Evolutionary conservation across 2,113 vertebrate genomes (phyloP), one percentile per base, ranked within the genome.

Genomic region (Dolichallabes microphthalmus): DNA sequence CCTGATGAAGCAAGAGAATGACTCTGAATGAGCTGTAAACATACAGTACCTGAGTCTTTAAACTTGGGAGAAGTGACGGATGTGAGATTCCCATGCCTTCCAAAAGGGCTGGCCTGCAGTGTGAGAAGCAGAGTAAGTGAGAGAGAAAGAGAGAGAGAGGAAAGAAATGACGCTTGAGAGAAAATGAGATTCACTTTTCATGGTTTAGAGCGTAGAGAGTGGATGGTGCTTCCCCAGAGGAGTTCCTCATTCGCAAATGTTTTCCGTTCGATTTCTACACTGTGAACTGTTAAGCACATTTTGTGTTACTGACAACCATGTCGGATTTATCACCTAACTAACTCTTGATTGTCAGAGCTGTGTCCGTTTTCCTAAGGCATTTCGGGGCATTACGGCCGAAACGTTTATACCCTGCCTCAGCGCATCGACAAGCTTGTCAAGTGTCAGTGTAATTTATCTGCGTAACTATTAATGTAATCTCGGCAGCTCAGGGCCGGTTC

Each of bases 1-100:
- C 53, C 75, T 11, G 75, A 78, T 58, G 32, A 58, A 30, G 19
- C 55, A 14, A 39, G 71, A 22, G 82, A 83, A 53, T 14, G n/a
- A 58, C 53, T 15, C 20, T 8, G 50, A 71, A 35, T 17, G 25
- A 25, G 32, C 25, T 5, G 2, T 27, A 85, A 27, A 12, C n/a
- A 77, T 61, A 60, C 19, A 50, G 63, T 95, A 98, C 97, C 98
- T 96, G 96, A 91, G 86, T 94, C 95, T 93, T 95, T 97, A 22
- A 94, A 94, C 89, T 96, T 95, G 19, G 95, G 93, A 90, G 95
- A 94, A 92, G 94, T 94, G 85, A 95, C 93, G 0, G 93, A 92
- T 69, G 97, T 96, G 30, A 94, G 94, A 87, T 96, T 96, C 15
- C 92, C 90, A 86, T 94, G 95, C 88, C 95, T 83, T 19, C 75